These are phyloP conservation scores for Drepana arcuata DNA, from an alignment of 1,140 invertebrate genomes.

Conservation along the genomic window DNA sequence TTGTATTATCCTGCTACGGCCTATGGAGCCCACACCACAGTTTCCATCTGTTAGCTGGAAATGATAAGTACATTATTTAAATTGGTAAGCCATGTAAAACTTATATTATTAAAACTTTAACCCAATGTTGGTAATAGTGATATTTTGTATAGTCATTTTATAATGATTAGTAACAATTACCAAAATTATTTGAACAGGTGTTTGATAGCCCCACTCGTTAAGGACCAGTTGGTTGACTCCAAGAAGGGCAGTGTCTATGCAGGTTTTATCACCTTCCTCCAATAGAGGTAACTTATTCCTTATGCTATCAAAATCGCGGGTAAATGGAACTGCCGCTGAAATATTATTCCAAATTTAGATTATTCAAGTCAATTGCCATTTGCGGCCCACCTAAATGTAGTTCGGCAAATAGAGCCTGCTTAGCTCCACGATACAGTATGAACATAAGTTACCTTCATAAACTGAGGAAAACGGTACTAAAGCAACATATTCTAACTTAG, in stretches of 20 bases:
- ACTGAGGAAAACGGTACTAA: constrained; percentile 88
- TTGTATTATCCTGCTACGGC: constrained; percentile 55
- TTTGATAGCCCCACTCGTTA: constrained; percentile 88
- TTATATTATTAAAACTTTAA: too few relatives aligned
- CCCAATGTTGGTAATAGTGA: too few relatives aligned
- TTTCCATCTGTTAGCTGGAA: constrained; percentile 87
- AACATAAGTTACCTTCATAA: constrained; percentile 75
- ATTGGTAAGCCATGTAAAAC: too few relatives aligned
- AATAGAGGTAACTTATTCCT: constrained; percentile 80
- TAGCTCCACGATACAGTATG: too few relatives aligned
- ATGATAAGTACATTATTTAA: too few relatives aligned
- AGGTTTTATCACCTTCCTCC: constrained; percentile 89
- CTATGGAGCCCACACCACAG: constrained; percentile 77
- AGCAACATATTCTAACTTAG: constrained; percentile 93
- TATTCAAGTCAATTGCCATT: too few relatives aligned
- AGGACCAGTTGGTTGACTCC: constrained; percentile 83
- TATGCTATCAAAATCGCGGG: constrained; percentile 86
- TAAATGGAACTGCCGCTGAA: constrained; percentile 83
- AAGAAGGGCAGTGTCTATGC: constrained; percentile 82
- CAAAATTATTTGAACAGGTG: constrained; percentile 78
- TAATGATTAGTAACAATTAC: too few relatives aligned
- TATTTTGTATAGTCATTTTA: too few relatives aligned
- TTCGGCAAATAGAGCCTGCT: too few relatives aligned
- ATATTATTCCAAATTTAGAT: too few relatives aligned
- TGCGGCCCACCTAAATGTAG: not conserved